Percentiles rank a stretch among this genome's conserved stretches.
Conservation (phyloP, 2,888 invertebrate genomes). For the Himalopsyche tibetana region DNA sequence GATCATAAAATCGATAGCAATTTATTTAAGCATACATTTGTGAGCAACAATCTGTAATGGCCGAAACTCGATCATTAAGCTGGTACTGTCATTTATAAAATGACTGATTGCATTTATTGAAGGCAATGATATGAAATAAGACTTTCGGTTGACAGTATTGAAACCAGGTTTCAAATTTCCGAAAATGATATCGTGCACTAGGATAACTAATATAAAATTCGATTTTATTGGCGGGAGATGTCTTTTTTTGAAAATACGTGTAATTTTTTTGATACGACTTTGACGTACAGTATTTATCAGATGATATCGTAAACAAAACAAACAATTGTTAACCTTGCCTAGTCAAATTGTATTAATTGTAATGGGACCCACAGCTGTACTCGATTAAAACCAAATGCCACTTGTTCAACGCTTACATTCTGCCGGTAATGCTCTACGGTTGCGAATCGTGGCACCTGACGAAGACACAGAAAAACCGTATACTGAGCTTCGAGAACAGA, state of each 20-base stretch:
- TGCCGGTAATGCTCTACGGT: too few relatives aligned
- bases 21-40: background rate
- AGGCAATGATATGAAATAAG: background rate
- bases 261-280: conserved; percentile 4
- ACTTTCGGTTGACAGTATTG: background rate
- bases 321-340: background rate
- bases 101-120: conserved; percentile 28
- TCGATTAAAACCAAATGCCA: too few relatives aligned
- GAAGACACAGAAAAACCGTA: too few relatives aligned
- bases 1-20: background rate
- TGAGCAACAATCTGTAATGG: background rate
- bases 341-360: too few relatives aligned
- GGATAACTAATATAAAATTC: background rate
- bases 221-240: background rate
- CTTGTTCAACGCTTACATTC: too few relatives aligned
- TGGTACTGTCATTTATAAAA: background rate
- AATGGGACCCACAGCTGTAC: too few relatives aligned
- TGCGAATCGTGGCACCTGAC: too few relatives aligned
- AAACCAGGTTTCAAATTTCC: conserved; percentile 12
- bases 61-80: conserved; percentile 4
- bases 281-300: conserved; percentile 8
- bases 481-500: too few relatives aligned
- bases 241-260: background rate
- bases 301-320: background rate
- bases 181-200: background rate